Base-by-base conservation (phyloP, 2,888 invertebrate species). In the Leptogaster cylindrica region DNA sequence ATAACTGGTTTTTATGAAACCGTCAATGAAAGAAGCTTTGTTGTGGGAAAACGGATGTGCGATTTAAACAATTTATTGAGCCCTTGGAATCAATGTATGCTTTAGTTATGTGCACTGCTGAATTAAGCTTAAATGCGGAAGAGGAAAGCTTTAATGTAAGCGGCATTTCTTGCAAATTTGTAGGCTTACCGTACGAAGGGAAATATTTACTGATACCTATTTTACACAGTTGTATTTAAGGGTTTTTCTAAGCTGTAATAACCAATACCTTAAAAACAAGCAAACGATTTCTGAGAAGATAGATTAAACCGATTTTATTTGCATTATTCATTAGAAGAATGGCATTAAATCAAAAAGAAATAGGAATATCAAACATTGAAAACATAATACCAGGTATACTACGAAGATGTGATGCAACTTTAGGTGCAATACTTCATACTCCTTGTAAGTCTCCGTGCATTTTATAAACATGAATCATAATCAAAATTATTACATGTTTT, bases 1-100 rank as follows among this genome's bases (percentile, higher is more conserved):
- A 48, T 64, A 20, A 23, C 44, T 28, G 23, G 46, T 16, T 46
- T 63, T 46, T 12, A 23, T 2, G 33, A 48, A 31, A 12, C 18
- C 8, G 23, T 31, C 18, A 27, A 31, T 25, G 18, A n/a, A n/a
- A n/a, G 28, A 44, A 28, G n/a, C 2, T 63, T 27, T 28, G 16
- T 63, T 7, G 46, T 27, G 18, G 48, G 48, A n/a, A 64, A 33
- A 61, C 41, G 7, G 31, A 18, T 51, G 10, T 8, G 16, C 6
- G 18, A 51, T 31, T 2, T 25, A n/a, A 10, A 25, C 5, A 14
- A 51, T 31, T 31, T 51, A 3, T 31, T 7, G 51, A 25, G 4
- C 51, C 51, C 0, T 10, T 51, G 4, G 1, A 10, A 12, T 51
- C 31, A n/a, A 51, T 14, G 16, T 12, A 12, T 28, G n/a, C n/a